These are phyloP conservation scores for Chiroxiphia lanceolata DNA, from an alignment of 2,797 vertebrate species.

Conservation along the genomic window DNA sequence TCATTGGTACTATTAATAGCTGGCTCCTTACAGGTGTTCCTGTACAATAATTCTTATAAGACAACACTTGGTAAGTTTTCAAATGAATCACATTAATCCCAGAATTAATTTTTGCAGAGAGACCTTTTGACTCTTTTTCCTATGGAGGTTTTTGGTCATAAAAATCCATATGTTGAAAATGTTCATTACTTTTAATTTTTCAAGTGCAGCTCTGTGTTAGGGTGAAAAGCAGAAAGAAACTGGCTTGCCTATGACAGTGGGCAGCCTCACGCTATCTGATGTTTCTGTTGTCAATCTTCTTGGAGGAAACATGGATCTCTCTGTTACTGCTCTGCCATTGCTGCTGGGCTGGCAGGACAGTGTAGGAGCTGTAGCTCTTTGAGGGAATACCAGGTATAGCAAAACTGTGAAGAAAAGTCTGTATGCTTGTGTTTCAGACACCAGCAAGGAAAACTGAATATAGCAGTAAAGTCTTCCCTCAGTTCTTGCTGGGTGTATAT, in stretches of 20 bases:
- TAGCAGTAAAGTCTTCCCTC: background rate
- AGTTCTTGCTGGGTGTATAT: background rate
- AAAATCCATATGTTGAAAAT: constrained; percentile 42
- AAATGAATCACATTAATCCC: background rate
- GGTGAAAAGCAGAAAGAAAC: background rate
- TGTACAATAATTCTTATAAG: background rate
- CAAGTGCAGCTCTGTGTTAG: background rate
- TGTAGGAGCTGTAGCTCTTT: background rate
- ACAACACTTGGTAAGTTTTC: constrained; percentile 14
- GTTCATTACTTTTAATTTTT: background rate
- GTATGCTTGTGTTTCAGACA: background rate
- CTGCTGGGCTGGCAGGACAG: background rate
- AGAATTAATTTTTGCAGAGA: constrained; percentile 23
- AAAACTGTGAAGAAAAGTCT: background rate
- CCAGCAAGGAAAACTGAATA: background rate
- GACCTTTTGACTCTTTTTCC: background rate
- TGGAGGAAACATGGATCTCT: background rate
- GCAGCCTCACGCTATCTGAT: background rate
- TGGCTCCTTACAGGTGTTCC: background rate
- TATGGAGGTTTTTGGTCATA: constrained; percentile 6
- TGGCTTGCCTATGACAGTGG: background rate
- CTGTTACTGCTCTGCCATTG: background rate
- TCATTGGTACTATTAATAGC: constrained; percentile 14
- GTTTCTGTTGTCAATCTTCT: background rate
- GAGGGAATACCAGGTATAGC: background rate